Conservation (phyloP, 2,113 vertebrate species). For the Platysternon megacephalum region DNA sequence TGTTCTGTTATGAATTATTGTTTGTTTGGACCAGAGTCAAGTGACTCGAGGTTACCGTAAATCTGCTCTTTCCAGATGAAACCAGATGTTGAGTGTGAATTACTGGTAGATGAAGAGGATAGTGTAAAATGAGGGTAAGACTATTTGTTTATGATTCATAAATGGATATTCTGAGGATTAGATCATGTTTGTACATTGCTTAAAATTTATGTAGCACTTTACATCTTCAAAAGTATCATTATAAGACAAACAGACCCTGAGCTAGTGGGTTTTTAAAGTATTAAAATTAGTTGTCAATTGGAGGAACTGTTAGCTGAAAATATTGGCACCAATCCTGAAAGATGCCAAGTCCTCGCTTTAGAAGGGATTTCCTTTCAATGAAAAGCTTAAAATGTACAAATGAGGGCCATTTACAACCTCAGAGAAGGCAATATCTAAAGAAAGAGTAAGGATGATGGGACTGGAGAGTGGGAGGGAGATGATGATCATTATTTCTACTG, state of each 20-base stretch:
- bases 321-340: neutral
- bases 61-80: slow-evolving; percentile 51
- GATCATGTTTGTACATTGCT: slow-evolving; percentile 19
- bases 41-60: slow-evolving; percentile 50
- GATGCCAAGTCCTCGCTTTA: neutral
- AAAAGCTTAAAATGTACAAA: neutral
- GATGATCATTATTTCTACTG: neutral
- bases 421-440: neutral
- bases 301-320: neutral
- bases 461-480: neutral
- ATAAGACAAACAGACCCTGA: neutral
- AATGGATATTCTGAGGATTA: slow-evolving; percentile 28
- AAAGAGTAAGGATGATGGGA: neutral
- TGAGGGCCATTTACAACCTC: neutral
- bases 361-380: neutral
- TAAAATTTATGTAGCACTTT: neutral
- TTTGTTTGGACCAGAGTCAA: slow-evolving; percentile 23
- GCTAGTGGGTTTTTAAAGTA: neutral
- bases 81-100: slow-evolving; percentile 56
- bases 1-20: neutral
- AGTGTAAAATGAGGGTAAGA: slow-evolving; percentile 47
- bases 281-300: slow-evolving; percentile 24
- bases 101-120: slow-evolving; percentile 1
- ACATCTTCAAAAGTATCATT: slow-evolving; percentile 5
- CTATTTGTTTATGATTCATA: slow-evolving; percentile 31